These are phyloP conservation scores for Ectemnius cavifrons DNA, from an alignment of 2,888 invertebrate genomes.

Conservation along the genomic window DNA sequence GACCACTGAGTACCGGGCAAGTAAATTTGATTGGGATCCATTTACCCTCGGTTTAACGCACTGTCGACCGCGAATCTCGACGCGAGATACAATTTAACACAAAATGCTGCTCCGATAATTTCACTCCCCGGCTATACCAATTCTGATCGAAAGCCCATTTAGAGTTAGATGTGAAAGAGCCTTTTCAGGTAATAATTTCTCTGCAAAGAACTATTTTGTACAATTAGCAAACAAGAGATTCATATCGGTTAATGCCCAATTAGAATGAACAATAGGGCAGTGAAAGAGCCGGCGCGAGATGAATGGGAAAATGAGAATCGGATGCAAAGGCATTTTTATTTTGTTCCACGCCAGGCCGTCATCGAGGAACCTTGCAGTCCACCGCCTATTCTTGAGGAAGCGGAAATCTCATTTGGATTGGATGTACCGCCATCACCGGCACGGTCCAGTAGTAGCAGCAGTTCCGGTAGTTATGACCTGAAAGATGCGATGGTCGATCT, in stretches of 20 bases:
- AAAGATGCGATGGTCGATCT: conserved; percentile 73
- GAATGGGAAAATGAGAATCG: not conserved
- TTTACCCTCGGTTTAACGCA: conserved; percentile 4
- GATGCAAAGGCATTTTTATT: not conserved
- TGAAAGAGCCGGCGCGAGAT: not conserved
- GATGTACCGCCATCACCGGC: conserved; percentile 69
- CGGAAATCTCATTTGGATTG: conserved; percentile 61
- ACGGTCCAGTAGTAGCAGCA: conserved; percentile 74
- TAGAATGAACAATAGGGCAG: too few species aligned
- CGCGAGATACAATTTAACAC: too few species aligned
- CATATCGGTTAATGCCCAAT: too few species aligned
- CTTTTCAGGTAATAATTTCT: too few species aligned
- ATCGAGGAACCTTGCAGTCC: conserved; percentile 73
- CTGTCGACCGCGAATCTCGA: not conserved
- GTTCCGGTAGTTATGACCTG: conserved; percentile 76
- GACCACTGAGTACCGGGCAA: not conserved
- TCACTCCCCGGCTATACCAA: too few species aligned
- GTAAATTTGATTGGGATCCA: conserved; percentile 2
- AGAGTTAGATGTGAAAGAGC: too few species aligned
- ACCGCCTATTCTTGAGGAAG: conserved; percentile 70
- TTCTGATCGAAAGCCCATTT: too few species aligned
- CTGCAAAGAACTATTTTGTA: too few species aligned
- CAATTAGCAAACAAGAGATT: too few species aligned
- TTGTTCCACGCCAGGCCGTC: conserved; percentile 64
- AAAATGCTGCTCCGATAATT: too few species aligned